phyloP scores from a whole-genome alignment of 2,113 vertebrate genomes.

The Ardeotis arabs region DNA sequence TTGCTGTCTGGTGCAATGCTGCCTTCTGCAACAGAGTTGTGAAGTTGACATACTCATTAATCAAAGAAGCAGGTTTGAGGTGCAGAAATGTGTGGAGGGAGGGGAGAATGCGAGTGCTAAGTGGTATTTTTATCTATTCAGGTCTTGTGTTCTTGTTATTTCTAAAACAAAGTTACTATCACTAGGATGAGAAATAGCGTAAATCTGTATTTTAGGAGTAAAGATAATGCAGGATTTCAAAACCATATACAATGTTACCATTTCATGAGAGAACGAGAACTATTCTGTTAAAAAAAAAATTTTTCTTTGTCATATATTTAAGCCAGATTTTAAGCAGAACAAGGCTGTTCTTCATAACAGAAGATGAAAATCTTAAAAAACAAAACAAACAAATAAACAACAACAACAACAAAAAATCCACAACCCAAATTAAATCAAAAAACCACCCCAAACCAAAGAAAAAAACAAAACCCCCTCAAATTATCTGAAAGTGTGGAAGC shows the following conservation, averaged over 20 bases:
- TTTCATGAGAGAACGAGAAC: neutral
- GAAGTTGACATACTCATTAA: neutral
- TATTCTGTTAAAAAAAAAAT: neutral
- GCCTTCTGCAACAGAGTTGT: neutral
- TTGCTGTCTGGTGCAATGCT: neutral
- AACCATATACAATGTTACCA: neutral
- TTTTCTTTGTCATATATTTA: neutral
- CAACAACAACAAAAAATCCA: too few relatives aligned
- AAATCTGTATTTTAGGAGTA: neutral
- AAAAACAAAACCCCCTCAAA: neutral
- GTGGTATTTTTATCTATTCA: neutral
- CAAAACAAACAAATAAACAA: neutral
- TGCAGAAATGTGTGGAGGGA: neutral
- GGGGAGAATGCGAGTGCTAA: neutral
- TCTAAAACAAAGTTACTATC: neutral
- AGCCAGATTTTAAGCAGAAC: neutral
- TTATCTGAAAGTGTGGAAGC: neutral
- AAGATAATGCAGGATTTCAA: neutral
- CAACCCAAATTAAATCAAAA: neutral
- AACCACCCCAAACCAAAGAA: neutral
- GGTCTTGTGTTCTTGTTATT: neutral
- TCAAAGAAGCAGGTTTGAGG: neutral
- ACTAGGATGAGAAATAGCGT: neutral
- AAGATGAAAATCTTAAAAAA: neutral
- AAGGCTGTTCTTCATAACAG: neutral